Percentiles rank a stretch among this genome's conserved stretches.
phyloP scores from a whole-genome alignment of 2,888 invertebrate genomes.

The Megalurothrips usitatus region DNA sequence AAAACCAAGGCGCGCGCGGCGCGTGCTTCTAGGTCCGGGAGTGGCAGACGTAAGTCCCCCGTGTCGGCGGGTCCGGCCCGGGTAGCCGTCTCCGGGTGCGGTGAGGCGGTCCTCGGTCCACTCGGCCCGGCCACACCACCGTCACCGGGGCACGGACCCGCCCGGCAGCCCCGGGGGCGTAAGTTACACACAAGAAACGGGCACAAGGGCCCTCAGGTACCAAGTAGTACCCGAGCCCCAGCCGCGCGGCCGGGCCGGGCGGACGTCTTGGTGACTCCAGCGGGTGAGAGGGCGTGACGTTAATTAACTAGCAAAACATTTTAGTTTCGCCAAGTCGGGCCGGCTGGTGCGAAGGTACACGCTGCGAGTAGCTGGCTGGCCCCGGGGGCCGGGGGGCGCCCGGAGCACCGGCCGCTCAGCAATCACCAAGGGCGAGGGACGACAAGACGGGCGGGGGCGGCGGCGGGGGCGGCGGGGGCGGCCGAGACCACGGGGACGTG shows the following conservation, averaged over 20 bases:
- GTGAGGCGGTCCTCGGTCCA: too few relatives aligned
- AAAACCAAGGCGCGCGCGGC: too few relatives aligned
- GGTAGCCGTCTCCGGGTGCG: too few relatives aligned
- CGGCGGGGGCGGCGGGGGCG: background rate
- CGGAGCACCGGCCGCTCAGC: too few relatives aligned
- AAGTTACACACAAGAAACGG: background rate
- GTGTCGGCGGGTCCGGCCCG: too few relatives aligned
- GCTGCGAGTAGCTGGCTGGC: background rate
- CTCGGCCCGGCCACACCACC: too few relatives aligned
- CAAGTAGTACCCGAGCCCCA: background rate
- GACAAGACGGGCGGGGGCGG: background rate
- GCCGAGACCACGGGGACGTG: background rate
- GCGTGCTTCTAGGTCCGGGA: too few relatives aligned
- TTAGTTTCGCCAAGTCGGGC: background rate
- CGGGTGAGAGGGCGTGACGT: background rate
- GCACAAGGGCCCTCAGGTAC: background rate
- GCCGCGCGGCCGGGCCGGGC: background rate
- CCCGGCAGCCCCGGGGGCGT: background rate
- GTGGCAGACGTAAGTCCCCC: too few relatives aligned
- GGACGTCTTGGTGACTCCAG: background rate
- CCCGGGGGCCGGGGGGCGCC: background rate
- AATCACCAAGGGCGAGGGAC: too few relatives aligned
- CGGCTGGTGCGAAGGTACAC: too few relatives aligned
- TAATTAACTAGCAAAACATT: constrained; percentile 17
- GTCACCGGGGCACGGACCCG: too few relatives aligned